Conservation (phyloP, 2,888 invertebrate genomes). For the Papilio gigon region DNA sequence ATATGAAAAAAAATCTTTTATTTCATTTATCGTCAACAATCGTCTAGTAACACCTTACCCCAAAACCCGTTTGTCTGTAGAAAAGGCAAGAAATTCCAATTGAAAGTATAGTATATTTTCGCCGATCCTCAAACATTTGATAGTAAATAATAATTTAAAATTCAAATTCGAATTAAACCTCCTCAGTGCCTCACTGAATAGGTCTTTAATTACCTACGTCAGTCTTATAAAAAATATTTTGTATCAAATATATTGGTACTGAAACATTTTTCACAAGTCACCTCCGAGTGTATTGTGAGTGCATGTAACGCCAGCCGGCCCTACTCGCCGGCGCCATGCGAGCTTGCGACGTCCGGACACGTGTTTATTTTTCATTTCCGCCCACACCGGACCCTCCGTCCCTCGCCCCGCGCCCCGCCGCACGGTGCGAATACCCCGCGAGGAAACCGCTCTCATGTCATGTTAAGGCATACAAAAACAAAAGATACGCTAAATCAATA, state of each 20-base stretch:
- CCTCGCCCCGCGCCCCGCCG: constrained; percentile 37
- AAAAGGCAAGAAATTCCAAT: no score
- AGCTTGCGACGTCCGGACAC: constrained; percentile 69
- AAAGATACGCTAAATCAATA: constrained; percentile 39
- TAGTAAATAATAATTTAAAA: no score
- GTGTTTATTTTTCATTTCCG: constrained; percentile 83
- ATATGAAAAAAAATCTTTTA: not conserved
- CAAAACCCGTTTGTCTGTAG: no score
- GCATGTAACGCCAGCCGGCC: constrained; percentile 50
- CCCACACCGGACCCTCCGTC: constrained; percentile 60
- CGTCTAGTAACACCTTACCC: no score
- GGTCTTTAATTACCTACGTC: no score
- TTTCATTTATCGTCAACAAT: no score
- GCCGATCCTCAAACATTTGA: no score
- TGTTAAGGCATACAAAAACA: constrained; percentile 35
- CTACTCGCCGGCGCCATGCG: constrained; percentile 72
- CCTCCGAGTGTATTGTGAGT: constrained; percentile 44
- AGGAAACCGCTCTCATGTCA: constrained; percentile 37
- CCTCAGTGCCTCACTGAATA: no score
- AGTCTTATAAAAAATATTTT: not conserved
- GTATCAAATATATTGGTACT: not conserved
- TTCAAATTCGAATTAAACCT: no score
- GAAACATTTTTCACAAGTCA: not conserved
- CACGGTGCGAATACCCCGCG: constrained; percentile 35
- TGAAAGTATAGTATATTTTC: no score